phyloP scores from a whole-genome alignment of 1,140 invertebrate species.

The Temnothorax nylanderi region DNA sequence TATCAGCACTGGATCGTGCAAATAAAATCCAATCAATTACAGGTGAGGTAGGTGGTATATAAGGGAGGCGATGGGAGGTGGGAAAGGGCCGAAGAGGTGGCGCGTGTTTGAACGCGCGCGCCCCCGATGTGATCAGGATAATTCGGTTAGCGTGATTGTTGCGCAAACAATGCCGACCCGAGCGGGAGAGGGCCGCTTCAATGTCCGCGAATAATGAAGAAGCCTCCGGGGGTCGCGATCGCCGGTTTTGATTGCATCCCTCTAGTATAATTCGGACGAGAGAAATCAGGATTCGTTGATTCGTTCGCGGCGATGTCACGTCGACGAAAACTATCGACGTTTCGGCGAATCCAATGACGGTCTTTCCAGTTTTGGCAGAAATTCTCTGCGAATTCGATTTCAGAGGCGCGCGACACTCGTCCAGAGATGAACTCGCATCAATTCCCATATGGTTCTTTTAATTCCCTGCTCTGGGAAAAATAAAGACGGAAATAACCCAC shows the following conservation, averaged over 20 bases:
- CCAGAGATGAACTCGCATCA: not conserved
- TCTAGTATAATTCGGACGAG: slow-evolving; percentile 43
- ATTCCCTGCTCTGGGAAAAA: too few relatives aligned
- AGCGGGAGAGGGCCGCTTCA: slow-evolving; percentile 46
- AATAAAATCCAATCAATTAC: slow-evolving; percentile 68
- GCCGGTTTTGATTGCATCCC: slow-evolving; percentile 52
- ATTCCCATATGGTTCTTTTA: not conserved
- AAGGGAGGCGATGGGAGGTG: not conserved
- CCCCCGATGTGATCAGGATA: slow-evolving; percentile 66
- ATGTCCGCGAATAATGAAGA: slow-evolving; percentile 56
- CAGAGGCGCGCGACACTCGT: not conserved
- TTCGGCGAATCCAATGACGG: slow-evolving; percentile 13
- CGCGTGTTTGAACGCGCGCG: slow-evolving; percentile 50
- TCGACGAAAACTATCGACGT: slow-evolving; percentile 47
- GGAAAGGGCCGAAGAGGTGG: slow-evolving; percentile 1
- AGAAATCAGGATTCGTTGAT: slow-evolving; percentile 52
- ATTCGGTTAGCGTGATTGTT: slow-evolving; percentile 68
- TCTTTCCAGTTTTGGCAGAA: slow-evolving; percentile 9
- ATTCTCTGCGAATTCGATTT: slow-evolving; percentile 41
- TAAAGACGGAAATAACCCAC: too few relatives aligned
- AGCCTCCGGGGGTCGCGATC: slow-evolving; percentile 44
- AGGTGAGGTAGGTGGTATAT: not conserved
- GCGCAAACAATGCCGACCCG: slow-evolving; percentile 60
- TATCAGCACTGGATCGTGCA: slow-evolving; percentile 50
- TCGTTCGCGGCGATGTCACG: slow-evolving; percentile 37